These are phyloP conservation scores for Eunapius fragilis DNA, from an alignment of 37 sponge, comb jelly and placozoan genomes.

Conservation along the genomic window DNA sequence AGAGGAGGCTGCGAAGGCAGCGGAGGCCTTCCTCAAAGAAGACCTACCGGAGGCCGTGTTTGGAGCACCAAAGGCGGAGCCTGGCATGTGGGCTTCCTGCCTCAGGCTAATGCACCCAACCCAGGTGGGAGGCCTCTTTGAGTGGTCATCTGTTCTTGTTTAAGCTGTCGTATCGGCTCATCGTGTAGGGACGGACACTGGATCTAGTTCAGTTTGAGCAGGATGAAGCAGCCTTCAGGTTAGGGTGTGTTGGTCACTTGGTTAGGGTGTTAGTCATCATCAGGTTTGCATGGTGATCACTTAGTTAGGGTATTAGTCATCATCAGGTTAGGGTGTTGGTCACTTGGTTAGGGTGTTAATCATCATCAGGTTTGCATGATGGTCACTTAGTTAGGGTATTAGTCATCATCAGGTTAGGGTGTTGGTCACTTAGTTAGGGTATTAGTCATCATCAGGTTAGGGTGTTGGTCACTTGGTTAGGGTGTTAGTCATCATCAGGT, in stretches of 20 bases:
- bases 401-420: constrained; percentile 77
- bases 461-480: too few species aligned
- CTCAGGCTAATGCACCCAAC: constrained; percentile 89
- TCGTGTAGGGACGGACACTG: constrained; percentile 84
- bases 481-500: too few species aligned
- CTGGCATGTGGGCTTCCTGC: constrained; percentile 95
- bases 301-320: too few species aligned
- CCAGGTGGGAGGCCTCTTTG: constrained; percentile 45
- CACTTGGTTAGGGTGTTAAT: too few species aligned
- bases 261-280: too few species aligned
- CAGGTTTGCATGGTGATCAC: too few species aligned
- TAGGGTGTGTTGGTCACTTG: background rate
- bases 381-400: too few species aligned
- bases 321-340: constrained; percentile 59
- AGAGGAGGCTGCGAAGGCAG: constrained; percentile 77
- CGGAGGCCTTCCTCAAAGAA: constrained; percentile 90
- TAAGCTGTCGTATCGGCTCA: too few species aligned
- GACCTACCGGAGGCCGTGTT: constrained; percentile 89
- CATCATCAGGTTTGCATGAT: too few species aligned
- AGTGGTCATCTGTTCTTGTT: too few species aligned
- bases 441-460: too few species aligned
- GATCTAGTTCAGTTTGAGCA: constrained; percentile 90
- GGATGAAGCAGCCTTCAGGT: constrained; percentile 97
- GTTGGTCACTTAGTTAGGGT: too few species aligned
- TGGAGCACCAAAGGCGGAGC: constrained; percentile 91